These are phyloP conservation scores for Cephalopachus bancanus DNA, from an alignment of 2,797 vertebrate species.

Conservation along the genomic window DNA sequence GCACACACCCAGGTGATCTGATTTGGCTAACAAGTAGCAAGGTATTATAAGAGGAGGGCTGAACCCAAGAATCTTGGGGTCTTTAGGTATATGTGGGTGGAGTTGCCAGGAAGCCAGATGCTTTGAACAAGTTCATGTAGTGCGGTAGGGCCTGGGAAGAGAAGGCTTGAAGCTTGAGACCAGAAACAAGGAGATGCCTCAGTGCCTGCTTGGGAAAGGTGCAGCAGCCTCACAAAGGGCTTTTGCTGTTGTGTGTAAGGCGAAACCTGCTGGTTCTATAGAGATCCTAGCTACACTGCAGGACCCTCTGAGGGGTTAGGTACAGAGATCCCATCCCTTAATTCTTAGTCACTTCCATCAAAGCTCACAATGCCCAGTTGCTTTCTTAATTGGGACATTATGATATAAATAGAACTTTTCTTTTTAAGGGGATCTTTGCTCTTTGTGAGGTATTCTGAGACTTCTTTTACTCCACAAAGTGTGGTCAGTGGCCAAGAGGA, in stretches of 20 bases:
- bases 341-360: not conserved
- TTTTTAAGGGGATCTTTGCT: not conserved
- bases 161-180: not conserved
- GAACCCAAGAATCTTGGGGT: not conserved
- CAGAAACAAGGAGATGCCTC: not conserved
- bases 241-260: not conserved
- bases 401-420: not conserved
- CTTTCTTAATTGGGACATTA: not conserved
- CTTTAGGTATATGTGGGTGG: fast-evolving
- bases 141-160: not conserved
- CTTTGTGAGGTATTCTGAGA: not conserved
- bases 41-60: not conserved
- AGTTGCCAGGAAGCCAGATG: no score
- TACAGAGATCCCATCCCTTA: not conserved
- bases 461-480: not conserved
- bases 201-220: not conserved
- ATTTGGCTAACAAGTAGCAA: not conserved
- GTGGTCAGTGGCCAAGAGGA: not conserved
- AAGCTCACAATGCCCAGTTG: not conserved
- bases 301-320: not conserved
- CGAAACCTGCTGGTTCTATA: not conserved
- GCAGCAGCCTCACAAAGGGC: not conserved
- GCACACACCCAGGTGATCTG: not conserved
- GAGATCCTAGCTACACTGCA: not conserved
- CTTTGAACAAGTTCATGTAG: not conserved